These are phyloP conservation scores for Hydropsyche betteni DNA, from an alignment of 2,888 invertebrate species.

Conservation along the genomic window DNA sequence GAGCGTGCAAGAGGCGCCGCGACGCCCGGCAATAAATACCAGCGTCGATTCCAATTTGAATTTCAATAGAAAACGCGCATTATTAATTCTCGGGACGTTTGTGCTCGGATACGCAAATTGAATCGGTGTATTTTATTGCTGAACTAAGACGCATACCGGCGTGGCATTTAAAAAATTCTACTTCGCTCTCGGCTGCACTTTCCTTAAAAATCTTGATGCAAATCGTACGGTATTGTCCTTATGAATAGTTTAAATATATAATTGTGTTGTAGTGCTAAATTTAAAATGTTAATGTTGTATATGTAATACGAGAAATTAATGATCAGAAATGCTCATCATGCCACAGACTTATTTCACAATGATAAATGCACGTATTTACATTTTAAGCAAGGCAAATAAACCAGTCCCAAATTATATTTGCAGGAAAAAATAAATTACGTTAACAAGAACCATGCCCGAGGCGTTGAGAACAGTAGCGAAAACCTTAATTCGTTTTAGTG, in stretches of 20 bases:
- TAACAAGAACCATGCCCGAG: conserved; percentile 11
- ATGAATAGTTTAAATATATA: conserved; percentile 21
- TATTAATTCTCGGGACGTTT: conserved; percentile 49
- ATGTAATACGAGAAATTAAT: no score
- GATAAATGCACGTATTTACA: conserved; percentile 3
- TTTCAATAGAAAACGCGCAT: conserved; percentile 50
- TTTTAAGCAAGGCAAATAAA: conserved; percentile 14
- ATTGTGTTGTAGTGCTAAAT: no score
- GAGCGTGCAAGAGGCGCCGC: conserved; percentile 41
- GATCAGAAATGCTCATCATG: not conserved
- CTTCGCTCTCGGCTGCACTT: no score
- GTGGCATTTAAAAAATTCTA: not conserved
- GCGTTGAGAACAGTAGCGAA: conserved; percentile 12
- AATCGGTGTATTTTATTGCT: conserved; percentile 38
- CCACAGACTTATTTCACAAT: not conserved
- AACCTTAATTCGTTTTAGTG: conserved; percentile 20
- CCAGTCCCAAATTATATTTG: conserved; percentile 19
- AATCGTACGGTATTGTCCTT: not conserved
- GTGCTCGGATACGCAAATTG: conserved; percentile 48
- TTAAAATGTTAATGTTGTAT: no score
- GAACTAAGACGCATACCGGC: conserved; percentile 32
- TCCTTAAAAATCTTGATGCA: no score
- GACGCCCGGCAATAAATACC: conserved; percentile 50
- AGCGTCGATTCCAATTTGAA: conserved; percentile 51
- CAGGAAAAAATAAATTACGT: not conserved